phyloP scores from a whole-genome alignment of 1,140 invertebrate genomes.

The Pseudoatta argentina region DNA sequence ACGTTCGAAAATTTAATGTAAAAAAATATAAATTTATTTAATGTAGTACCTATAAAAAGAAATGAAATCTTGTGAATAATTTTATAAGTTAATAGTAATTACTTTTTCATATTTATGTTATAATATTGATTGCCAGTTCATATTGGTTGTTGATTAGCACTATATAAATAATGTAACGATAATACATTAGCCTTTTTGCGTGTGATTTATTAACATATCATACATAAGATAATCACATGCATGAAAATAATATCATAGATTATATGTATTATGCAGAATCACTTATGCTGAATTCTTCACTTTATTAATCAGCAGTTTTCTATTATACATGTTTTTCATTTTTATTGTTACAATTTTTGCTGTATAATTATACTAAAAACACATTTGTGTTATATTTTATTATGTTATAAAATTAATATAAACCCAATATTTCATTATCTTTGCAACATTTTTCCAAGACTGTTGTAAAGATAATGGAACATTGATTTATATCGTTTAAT shows the following conservation, averaged over 20 bases:
- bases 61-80: neutral
- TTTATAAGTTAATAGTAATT: neutral
- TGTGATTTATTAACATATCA: constrained; percentile 15
- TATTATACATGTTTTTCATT: neutral
- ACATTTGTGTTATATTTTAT: neutral
- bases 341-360: neutral
- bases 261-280: neutral
- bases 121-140: neutral
- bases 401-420: neutral
- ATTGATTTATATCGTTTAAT: neutral
- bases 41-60: neutral
- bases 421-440: neutral
- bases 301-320: neutral
- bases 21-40: neutral
- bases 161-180: constrained; percentile 1
- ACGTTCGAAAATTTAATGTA: neutral
- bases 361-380: neutral
- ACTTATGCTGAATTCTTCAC: neutral
- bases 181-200: neutral
- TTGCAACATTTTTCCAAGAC: neutral
- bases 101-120: neutral
- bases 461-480: too few relatives aligned
- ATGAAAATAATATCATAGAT: neutral
- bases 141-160: neutral
- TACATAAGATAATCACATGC: neutral